A percentile compares a stretch with the other conserved stretches of the same genome.
These are phyloP conservation scores for Drosophila jambulina DNA, from an alignment of 1,140 invertebrate species.

Conservation along the genomic window DNA sequence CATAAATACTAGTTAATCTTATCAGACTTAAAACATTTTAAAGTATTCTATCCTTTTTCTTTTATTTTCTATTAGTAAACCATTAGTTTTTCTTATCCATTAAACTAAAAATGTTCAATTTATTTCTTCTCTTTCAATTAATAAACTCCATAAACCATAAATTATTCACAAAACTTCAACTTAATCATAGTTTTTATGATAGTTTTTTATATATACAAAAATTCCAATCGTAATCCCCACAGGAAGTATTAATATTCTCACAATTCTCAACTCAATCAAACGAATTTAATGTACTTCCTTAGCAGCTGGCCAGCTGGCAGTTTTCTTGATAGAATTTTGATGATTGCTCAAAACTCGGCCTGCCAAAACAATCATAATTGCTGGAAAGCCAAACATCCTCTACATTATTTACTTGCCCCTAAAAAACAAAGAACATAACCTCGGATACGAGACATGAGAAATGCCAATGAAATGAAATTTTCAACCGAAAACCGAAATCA, in stretches of 20 bases:
- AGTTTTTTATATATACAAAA: background rate
- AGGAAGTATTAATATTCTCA: slow-evolving; percentile 14
- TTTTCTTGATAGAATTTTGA: slow-evolving; percentile 20
- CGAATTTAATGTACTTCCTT: slow-evolving; percentile 29
- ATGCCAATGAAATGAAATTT: slow-evolving; percentile 20
- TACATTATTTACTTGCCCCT: slow-evolving; percentile 30
- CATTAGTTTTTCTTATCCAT: background rate
- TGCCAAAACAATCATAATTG: slow-evolving; percentile 45
- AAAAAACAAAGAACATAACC: slow-evolving; percentile 26
- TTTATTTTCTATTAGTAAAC: too few relatives aligned
- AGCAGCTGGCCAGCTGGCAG: slow-evolving; percentile 12
- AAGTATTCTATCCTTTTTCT: too few relatives aligned
- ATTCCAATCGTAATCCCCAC: background rate
- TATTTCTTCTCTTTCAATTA: background rate
- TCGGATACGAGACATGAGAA: background rate
- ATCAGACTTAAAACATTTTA: too few relatives aligned
- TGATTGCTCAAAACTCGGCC: slow-evolving; percentile 34
- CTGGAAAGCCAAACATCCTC: slow-evolving; percentile 26
- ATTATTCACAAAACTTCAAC: too few relatives aligned
- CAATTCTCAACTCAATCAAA: slow-evolving; percentile 12
- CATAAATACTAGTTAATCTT: too few relatives aligned
- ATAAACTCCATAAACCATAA: background rate
- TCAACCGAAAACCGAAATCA: slow-evolving; percentile 27
- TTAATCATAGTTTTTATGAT: background rate
- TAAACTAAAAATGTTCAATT: background rate